Base-by-base conservation (phyloP, 2,797 vertebrate species). In the Knipowitschia caucasica region DNA sequence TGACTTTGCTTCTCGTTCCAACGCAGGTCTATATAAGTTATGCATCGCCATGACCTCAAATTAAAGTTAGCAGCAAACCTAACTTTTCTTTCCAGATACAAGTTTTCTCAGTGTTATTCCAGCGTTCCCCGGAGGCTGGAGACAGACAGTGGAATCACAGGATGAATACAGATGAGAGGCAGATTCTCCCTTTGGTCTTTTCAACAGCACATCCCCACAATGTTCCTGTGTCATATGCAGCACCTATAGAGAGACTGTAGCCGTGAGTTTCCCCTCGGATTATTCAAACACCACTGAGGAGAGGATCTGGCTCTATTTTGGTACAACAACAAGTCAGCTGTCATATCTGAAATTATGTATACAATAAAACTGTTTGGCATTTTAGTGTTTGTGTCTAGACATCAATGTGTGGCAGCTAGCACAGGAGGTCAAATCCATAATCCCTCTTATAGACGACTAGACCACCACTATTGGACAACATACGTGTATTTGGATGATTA, bases 81-180 rank as follows among this genome's bases (percentile, higher is more conserved):
- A 44, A 44, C 24, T 44, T 44, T 27, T 21, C 10, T 17, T 47
- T 11, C 27, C 27, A 12, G 23, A 43, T 26, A 27, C 42, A 44
- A 17, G 42, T 35, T 25, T 50, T 50, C 35, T 35, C 47, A 35
- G 47, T n/a, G n/a, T 50, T 50, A 50, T 35, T 50, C 35, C 47
- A 5, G 20, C n/a, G 8, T 50, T 50, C 35, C 47, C 47, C 47
- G 4, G 23, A 23, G 47, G 17, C 31, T 35, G 8, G 31, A 50
- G 47, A 50, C 47, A 50, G 54, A 50, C 47, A 35, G 31, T 24
- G 12, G 7, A 50, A 50, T 50, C 47, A 55, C 12, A 33, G 50
- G n/a, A 33, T 8, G 47, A 50, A 34, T 50, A 34, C 31, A 23
- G 47, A 50, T 50, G 47, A 50, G 47, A 50, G 31, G 4, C 6